These are phyloP conservation scores for Scopus umbretta DNA, from an alignment of 2,113 vertebrate genomes.

Conservation along the genomic window DNA sequence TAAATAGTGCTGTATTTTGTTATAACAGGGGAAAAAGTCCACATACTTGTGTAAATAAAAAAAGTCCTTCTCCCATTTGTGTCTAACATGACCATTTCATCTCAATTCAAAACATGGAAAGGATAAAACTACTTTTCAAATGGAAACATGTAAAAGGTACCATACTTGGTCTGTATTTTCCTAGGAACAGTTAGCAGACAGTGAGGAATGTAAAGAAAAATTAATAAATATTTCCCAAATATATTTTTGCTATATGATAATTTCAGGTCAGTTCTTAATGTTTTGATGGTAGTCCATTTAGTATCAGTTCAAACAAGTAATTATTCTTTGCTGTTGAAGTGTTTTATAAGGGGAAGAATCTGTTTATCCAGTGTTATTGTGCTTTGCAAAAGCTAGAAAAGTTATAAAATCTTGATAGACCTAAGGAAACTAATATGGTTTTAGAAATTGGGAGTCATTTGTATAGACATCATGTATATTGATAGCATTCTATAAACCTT, in stretches of 20 bases:
- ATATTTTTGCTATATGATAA: neutral
- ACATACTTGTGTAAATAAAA: neutral
- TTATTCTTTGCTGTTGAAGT: neutral
- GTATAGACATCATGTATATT: neutral
- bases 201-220: neutral
- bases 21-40: neutral
- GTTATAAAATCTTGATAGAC: neutral
- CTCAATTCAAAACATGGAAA: neutral
- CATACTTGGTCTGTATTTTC: neutral
- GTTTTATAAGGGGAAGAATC: neutral
- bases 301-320: neutral
- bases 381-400: neutral
- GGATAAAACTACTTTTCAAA: neutral
- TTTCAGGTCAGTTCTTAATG: neutral
- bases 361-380: neutral
- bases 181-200: neutral
- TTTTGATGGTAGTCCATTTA: neutral
- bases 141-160: neutral
- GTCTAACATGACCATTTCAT: neutral
- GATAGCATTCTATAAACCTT: neutral
- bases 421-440: neutral
- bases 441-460: neutral
- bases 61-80: neutral
- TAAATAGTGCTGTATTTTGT: neutral
- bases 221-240: neutral